These are phyloP conservation scores for Aleadryas rufinucha DNA, from an alignment of 2,113 vertebrate genomes.

Conservation along the genomic window DNA sequence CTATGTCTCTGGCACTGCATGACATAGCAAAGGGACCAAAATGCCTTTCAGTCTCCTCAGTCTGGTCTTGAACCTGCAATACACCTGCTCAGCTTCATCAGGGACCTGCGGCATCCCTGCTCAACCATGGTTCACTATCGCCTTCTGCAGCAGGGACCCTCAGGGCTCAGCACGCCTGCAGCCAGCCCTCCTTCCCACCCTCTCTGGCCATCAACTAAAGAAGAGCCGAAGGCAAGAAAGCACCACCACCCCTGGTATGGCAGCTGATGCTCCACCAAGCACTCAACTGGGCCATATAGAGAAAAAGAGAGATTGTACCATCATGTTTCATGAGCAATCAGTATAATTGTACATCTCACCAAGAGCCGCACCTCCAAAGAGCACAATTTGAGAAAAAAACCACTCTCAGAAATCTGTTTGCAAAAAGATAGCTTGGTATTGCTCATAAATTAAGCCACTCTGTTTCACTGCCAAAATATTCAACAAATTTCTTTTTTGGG, in stretches of 20 bases:
- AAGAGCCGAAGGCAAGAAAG: background rate
- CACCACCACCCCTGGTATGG: background rate
- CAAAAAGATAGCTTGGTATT: conserved; percentile 57
- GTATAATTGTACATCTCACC: background rate
- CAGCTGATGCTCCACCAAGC: background rate
- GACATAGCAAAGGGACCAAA: background rate
- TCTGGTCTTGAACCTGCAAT: background rate
- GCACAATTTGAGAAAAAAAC: background rate
- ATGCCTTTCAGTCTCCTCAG: background rate
- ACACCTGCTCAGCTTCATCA: background rate
- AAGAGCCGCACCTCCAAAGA: conserved; percentile 29
- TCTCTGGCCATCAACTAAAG: background rate
- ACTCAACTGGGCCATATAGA: background rate
- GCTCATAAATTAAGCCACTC: conserved; percentile 60
- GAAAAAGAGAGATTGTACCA: background rate
- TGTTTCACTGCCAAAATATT: conserved; percentile 61
- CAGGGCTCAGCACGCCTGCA: background rate
- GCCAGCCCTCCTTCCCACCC: background rate
- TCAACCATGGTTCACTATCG: background rate
- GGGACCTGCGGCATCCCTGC: background rate
- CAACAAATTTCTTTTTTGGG: conserved; percentile 17
- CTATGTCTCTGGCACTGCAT: background rate
- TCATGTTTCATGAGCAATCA: background rate
- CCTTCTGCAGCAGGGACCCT: background rate
- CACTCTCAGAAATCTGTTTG: conserved; percentile 43